These are phyloP conservation scores for Rhyacichthys aspro DNA, from an alignment of 2,797 vertebrate genomes.

Conservation along the genomic window DNA sequence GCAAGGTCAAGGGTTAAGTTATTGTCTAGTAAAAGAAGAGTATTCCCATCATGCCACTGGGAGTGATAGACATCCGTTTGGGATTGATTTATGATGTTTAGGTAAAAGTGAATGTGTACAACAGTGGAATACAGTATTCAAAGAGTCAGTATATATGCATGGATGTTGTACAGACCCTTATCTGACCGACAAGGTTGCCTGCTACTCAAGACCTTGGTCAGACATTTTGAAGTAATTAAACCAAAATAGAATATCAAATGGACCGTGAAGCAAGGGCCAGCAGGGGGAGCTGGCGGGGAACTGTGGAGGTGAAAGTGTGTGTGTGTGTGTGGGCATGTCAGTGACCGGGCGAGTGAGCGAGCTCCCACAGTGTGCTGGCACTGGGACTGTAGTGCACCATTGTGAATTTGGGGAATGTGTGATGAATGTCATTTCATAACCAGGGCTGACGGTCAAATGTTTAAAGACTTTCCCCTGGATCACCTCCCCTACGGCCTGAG, in stretches of 20 bases:
- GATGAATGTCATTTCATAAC: slow-evolving; percentile 57
- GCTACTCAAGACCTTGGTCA: slow-evolving; percentile 29
- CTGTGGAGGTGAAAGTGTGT: not conserved
- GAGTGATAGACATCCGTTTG: slow-evolving; percentile 38
- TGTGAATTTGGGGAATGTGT: slow-evolving; percentile 39
- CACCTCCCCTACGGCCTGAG: slow-evolving; percentile 41
- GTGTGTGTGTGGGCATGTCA: slow-evolving; percentile 2
- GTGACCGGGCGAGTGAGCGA: not conserved
- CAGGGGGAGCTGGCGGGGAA: slow-evolving; percentile 24
- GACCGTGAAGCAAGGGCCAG: slow-evolving; percentile 47
- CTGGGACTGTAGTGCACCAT: slow-evolving; percentile 19
- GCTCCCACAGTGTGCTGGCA: slow-evolving; percentile 11
- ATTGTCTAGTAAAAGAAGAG: slow-evolving; percentile 53
- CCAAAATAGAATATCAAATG: slow-evolving; percentile 63
- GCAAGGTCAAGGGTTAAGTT: slow-evolving; percentile 57
- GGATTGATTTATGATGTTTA: slow-evolving; percentile 42
- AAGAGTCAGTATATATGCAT: not conserved
- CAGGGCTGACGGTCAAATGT: slow-evolving; percentile 35
- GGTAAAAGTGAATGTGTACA: not conserved
- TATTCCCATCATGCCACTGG: slow-evolving; percentile 41
- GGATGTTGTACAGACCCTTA: slow-evolving; percentile 1
- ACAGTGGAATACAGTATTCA: not conserved
- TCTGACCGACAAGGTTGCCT: slow-evolving; percentile 11
- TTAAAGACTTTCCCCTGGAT: slow-evolving; percentile 52
- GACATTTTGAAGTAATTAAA: slow-evolving; percentile 60